Evolutionary conservation across 2,113 vertebrate genomes (phyloP).

Genomic region (Myotis davidii): DNA sequence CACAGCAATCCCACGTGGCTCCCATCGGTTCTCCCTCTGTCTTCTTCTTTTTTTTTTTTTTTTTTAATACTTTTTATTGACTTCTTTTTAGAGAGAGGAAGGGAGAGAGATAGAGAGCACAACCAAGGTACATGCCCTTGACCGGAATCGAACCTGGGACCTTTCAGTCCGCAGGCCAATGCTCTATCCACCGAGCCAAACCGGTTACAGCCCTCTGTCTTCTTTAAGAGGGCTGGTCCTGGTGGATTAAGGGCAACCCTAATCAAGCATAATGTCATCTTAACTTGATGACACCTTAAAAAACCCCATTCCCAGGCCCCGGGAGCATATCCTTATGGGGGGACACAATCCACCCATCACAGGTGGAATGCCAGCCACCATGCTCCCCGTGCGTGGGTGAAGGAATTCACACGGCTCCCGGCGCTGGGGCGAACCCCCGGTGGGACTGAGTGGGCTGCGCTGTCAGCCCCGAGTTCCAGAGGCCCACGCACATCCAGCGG

Average conservation of each 20-base stretch:
- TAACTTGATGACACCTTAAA: neutral
- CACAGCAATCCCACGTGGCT: accelerated
- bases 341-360: neutral
- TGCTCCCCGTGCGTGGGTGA: neutral
- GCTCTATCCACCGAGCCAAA: no score
- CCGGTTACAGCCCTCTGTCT: no score
- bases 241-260: neutral
- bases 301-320: neutral
- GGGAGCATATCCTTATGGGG: neutral
- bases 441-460: neutral
- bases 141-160: no score
- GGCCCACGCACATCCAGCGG: neutral
- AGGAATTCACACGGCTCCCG: neutral
- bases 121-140: no score
- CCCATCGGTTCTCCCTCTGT: accelerated
- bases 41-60: no score
- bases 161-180: no score
- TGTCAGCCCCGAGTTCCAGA: neutral
- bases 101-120: no score
- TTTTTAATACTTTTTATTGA: no score
- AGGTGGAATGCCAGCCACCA: neutral
- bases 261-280: neutral
- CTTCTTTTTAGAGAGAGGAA: no score
- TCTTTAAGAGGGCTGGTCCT: neutral
- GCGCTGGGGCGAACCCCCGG: neutral